These are phyloP conservation scores for Atethmia centrago DNA, from an alignment of 2,888 invertebrate genomes.

Conservation along the genomic window DNA sequence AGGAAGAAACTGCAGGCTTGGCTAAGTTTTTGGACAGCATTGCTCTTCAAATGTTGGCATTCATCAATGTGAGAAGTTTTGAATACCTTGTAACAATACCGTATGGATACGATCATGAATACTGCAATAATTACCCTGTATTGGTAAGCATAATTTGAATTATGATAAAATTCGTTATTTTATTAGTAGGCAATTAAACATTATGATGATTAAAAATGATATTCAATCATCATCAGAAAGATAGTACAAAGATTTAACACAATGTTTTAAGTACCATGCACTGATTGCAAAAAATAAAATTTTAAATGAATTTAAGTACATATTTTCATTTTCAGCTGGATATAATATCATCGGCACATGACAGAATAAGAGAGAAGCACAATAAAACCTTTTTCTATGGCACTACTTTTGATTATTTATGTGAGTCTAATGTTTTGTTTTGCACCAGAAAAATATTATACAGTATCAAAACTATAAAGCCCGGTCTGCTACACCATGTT, in stretches of 20 bases:
- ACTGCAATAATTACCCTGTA: slow-evolving; percentile 78
- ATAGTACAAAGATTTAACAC: background rate
- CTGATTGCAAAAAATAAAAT: background rate
- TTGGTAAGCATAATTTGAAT: slow-evolving; percentile 74
- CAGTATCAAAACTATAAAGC: background rate
- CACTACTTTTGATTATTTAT: slow-evolving; percentile 74
- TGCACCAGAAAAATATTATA: background rate
- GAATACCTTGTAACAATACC: slow-evolving; percentile 80
- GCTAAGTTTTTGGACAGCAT: slow-evolving; percentile 76
- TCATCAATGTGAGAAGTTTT: slow-evolving; percentile 82
- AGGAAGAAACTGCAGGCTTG: slow-evolving; percentile 79
- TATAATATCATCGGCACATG: slow-evolving; percentile 76
- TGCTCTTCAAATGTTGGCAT: slow-evolving; percentile 77
- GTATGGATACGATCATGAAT: slow-evolving; percentile 70
- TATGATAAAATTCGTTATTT: background rate
- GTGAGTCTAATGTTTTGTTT: slow-evolving; percentile 71
- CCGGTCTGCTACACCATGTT: too few species aligned
- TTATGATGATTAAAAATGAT: background rate
- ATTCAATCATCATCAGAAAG: background rate
- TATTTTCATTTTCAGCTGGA: slow-evolving; percentile 74
- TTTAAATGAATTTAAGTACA: background rate
- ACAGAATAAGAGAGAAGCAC: slow-evolving; percentile 69
- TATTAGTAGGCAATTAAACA: background rate
- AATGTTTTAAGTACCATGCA: background rate
- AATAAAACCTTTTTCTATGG: slow-evolving; percentile 77